phyloP scores from a whole-genome alignment of 2,888 invertebrate genomes.

The Halictus ligatus region DNA sequence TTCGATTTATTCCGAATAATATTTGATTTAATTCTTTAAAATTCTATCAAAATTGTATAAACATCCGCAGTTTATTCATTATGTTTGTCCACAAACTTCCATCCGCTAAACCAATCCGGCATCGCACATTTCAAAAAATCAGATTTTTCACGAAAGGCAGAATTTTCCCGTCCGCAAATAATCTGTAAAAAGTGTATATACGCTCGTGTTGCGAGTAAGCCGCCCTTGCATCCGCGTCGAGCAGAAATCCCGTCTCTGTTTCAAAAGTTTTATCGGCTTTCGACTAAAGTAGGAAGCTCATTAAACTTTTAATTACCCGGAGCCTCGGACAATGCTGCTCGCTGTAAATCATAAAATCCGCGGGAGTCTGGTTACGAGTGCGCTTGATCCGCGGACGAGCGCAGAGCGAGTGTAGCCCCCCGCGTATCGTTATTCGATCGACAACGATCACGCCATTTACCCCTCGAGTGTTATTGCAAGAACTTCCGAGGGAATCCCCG shows the following conservation, averaged over 20 bases:
- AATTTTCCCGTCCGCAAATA: background rate
- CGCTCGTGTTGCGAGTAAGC: background rate
- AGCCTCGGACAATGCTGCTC: background rate
- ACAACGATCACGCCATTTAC: background rate
- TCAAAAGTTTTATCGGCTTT: background rate
- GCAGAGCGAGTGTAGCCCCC: background rate
- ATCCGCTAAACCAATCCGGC: background rate
- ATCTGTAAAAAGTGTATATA: background rate
- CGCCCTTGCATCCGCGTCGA: background rate
- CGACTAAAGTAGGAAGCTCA: background rate
- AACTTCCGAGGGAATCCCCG: background rate
- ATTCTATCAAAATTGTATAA: too few species aligned
- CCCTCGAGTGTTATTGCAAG: background rate
- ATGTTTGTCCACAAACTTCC: too few species aligned
- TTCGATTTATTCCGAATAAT: too few species aligned
- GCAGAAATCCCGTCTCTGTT: background rate
- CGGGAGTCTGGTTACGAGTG: background rate
- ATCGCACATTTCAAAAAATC: background rate
- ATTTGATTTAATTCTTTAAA: too few species aligned
- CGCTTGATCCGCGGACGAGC: background rate
- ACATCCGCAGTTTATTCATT: too few species aligned
- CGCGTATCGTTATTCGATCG: conserved; percentile 8
- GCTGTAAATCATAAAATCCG: background rate
- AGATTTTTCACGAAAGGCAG: background rate
- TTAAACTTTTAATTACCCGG: background rate